Base-by-base conservation (phyloP, 2,888 invertebrate species). In the Lycophotia porphyrea region DNA sequence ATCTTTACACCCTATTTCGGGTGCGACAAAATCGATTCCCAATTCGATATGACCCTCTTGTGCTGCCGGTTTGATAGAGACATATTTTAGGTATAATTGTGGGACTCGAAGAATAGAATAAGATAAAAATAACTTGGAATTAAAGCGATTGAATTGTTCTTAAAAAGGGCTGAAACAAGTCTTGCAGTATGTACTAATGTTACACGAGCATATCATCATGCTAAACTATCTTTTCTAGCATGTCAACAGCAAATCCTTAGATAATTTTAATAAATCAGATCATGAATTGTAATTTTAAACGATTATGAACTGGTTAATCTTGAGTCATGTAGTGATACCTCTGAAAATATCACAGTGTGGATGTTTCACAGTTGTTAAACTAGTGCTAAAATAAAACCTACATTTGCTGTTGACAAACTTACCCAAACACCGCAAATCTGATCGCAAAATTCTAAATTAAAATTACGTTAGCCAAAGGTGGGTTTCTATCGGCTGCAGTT, bases 11-110 rank as follows among this genome's bases (percentile, higher is more conserved):
- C 96, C 96, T 92, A 95, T 94, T 94, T 93, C 93, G 95, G 93
- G 93, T 93, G 94, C 92, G 95, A 96, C 94, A 94, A 95, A 95
- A 96, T 96, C 95, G 95, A 96, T 96, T 95, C 89, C 88, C 94
- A 94, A 96, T 95, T 95, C 92, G 95, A 93, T 95, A 94, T 94
- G 94, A 93, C 95, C 95, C 95, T 94, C 93, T 90, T 92, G 90
- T 91, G 91, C 88, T 93, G 88, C 90, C 89, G 91, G 91, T 92
- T 94, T 91, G 92, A 94, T 94, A 89, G 91, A 88, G 88, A 89
- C 89, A 89, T 90, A 89, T 90, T 88, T 87, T 82, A 81, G 82
- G 74, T 85, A 82, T 87, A 82, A 86, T 85, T 81, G 74, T 82
- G 27, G 34, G 34, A 65, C 68, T 73, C 24, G 34, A n/a, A n/a